Conservation (phyloP, 1,140 invertebrate genomes). For the Archegozetes longisetosus region DNA sequence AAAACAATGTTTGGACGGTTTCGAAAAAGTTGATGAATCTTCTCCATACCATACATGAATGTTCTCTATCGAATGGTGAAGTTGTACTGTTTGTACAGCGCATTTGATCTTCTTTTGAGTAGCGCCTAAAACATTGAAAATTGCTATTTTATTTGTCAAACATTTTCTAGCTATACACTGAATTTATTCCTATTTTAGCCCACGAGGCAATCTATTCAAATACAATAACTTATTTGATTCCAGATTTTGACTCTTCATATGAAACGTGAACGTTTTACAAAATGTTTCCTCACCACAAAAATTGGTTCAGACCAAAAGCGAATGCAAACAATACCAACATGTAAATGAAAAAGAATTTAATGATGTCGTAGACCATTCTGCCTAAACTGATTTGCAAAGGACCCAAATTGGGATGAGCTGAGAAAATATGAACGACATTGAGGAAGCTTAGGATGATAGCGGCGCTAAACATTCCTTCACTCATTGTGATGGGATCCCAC, state of each 20-base stretch:
- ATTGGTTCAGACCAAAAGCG: slow-evolving; percentile 75
- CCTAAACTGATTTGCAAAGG: slow-evolving; percentile 76
- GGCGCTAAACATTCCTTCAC: slow-evolving; percentile 82
- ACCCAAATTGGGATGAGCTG: slow-evolving; percentile 81
- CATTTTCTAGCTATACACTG: too few species aligned
- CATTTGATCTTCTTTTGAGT: too few species aligned
- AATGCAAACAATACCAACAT: slow-evolving; percentile 74
- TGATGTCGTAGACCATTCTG: slow-evolving; percentile 79
- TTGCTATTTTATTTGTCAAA: too few species aligned
- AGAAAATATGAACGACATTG: slow-evolving; percentile 88
- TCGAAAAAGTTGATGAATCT: slow-evolving; percentile 77
- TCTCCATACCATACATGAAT: slow-evolving; percentile 66
- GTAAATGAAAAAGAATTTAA: slow-evolving; percentile 86
- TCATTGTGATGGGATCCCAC: slow-evolving; percentile 81
- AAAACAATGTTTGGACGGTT: slow-evolving; percentile 81
- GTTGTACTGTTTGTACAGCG: too few species aligned
- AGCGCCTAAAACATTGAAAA: too few species aligned
- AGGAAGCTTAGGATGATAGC: slow-evolving; percentile 87
- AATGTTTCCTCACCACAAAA: slow-evolving; percentile 95
- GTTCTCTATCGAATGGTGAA: too few species aligned
- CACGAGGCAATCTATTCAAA: too few species aligned
- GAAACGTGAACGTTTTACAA: too few species aligned
- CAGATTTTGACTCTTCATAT: too few species aligned
- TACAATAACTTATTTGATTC: too few species aligned
- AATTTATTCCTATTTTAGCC: too few species aligned